Evolutionary conservation across 2,113 vertebrate species (phyloP).

Genomic region (Nesospiza acunhae): DNA sequence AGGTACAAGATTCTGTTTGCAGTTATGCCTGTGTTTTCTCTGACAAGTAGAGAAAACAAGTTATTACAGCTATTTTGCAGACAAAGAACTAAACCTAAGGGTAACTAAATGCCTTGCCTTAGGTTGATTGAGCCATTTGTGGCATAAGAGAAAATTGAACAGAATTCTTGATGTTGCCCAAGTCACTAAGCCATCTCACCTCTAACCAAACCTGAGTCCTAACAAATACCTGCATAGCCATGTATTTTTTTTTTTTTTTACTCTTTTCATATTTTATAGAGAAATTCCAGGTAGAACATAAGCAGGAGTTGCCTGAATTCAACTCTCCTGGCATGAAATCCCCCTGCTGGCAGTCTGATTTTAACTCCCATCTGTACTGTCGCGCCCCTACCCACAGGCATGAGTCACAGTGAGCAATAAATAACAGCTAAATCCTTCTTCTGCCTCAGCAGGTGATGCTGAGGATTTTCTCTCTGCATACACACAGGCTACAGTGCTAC

Average conservation of each 20-base stretch:
- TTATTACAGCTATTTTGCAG: neutral
- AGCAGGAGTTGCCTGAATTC: conserved; percentile 34
- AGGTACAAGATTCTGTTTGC: neutral
- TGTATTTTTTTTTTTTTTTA: neutral
- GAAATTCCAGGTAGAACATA: neutral
- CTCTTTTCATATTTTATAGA: neutral
- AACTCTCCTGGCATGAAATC: conserved; percentile 38
- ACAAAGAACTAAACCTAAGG: neutral
- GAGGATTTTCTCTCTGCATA: conserved; percentile 1
- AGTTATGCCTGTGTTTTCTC: neutral
- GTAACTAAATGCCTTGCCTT: neutral
- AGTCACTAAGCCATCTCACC: neutral
- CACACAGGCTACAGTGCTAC: neutral
- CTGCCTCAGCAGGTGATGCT: neutral
- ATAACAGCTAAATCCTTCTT: conserved; percentile 18
- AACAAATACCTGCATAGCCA: neutral
- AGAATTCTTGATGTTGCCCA: neutral
- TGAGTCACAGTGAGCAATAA: conserved; percentile 43
- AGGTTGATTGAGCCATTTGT: neutral
- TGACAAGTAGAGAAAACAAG: neutral
- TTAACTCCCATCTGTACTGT: conserved; percentile 18
- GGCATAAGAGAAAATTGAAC: neutral
- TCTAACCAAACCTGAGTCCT: neutral
- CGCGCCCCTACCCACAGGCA: neutral
- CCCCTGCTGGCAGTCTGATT: neutral